These are phyloP conservation scores for Portevinia maculata DNA, from an alignment of 2,888 invertebrate species.

Conservation along the genomic window DNA sequence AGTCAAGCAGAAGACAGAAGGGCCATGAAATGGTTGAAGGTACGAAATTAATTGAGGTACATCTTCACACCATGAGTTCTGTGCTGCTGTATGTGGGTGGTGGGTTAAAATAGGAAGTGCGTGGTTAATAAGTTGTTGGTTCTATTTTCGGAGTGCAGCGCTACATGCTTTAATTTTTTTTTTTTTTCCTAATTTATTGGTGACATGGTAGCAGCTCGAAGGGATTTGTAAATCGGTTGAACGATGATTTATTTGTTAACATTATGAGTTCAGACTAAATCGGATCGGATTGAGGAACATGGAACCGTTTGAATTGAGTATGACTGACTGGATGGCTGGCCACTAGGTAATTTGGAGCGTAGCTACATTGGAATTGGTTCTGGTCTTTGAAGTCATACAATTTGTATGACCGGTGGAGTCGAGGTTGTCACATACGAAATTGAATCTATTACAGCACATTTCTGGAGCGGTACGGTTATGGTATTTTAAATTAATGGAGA, in stretches of 20 bases:
- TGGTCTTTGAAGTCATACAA: conserved; percentile 31
- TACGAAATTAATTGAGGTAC: conserved; percentile 64
- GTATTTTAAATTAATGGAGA: conserved; percentile 46
- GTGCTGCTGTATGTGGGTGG: conserved; percentile 3
- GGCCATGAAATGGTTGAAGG: conserved; percentile 58
- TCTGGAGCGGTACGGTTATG: conserved; percentile 27
- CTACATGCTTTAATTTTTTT: not conserved
- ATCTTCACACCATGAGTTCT: conserved; percentile 47
- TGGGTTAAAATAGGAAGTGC: conserved; percentile 34
- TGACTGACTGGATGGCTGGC: conserved; percentile 40
- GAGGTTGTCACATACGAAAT: conserved; percentile 37
- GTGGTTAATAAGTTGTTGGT: conserved; percentile 62
- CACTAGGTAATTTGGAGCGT: conserved; percentile 46
- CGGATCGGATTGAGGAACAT: conserved; percentile 27
- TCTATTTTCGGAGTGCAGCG: conserved; percentile 45
- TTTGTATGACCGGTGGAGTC: conserved; percentile 12
- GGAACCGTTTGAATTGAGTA: conserved; percentile 43
- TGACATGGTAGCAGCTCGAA: conserved; percentile 57
- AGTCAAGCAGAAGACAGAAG: conserved; percentile 15
- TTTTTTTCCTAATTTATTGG: conserved; percentile 58
- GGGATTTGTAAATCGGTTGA: conserved; percentile 68
- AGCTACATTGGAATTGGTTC: conserved; percentile 20
- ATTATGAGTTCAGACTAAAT: conserved; percentile 26
- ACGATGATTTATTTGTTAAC: conserved; percentile 54
- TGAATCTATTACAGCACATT: conserved; percentile 36